These are phyloP conservation scores for Bilobella aurantiaca DNA, from an alignment of 1,140 invertebrate genomes.

Conservation along the genomic window DNA sequence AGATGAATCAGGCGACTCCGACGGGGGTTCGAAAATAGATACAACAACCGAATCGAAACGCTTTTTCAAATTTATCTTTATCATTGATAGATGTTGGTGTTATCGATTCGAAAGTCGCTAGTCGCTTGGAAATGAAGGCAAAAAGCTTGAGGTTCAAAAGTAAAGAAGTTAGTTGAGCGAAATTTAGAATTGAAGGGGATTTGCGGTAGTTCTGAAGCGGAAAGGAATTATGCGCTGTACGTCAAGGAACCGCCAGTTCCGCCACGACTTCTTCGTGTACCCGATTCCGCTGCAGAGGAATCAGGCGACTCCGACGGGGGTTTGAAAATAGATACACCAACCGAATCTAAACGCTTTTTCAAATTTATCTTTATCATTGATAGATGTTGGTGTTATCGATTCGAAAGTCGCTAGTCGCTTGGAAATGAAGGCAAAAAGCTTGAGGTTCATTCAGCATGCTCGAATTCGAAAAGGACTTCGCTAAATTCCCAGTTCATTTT, in stretches of 20 bases:
- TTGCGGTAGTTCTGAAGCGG: conserved; percentile 1
- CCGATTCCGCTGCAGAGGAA: no score
- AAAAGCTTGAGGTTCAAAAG: conserved; percentile 21
- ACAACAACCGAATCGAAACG: no score
- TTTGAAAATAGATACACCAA: no score
- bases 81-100: conserved; percentile 21
- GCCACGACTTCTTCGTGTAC: background rate
- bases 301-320: no score
- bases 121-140: conserved; percentile 26
- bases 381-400: conserved; percentile 27
- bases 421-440: conserved; percentile 30
- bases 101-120: conserved; percentile 26
- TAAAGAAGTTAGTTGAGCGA: conserved; percentile 1
- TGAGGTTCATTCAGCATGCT: conserved; percentile 24
- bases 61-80: background rate
- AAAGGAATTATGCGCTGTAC: conserved; percentile 22
- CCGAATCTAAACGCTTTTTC: no score
- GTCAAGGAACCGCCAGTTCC: conserved; percentile 16
- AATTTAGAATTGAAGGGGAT: conserved; percentile 1
- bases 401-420: conserved; percentile 22
- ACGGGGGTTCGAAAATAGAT: no score
- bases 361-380: background rate
- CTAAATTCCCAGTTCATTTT: no score
- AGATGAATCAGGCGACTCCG: no score
- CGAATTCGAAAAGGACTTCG: no score